These are phyloP conservation scores for Digitonthophagus gazella DNA, from an alignment of 2,888 invertebrate species.

Conservation along the genomic window DNA sequence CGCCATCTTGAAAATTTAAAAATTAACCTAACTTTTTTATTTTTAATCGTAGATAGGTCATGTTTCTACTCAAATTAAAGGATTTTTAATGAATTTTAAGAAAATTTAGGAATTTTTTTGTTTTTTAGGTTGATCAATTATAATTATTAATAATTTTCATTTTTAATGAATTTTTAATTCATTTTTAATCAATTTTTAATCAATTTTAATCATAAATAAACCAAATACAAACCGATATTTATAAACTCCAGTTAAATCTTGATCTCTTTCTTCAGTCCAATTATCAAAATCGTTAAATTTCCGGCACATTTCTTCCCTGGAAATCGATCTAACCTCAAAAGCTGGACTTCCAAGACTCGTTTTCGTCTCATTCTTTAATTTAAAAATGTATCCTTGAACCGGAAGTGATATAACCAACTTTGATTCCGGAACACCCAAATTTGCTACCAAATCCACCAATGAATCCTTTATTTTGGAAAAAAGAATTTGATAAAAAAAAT, in stretches of 20 bases:
- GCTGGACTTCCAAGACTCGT: conserved; percentile 71
- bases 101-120: no score
- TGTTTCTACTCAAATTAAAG: no score
- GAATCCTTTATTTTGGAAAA: conserved; percentile 62
- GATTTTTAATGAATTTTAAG: no score
- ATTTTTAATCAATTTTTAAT: no score
- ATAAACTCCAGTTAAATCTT: conserved; percentile 75
- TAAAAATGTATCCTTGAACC: conserved; percentile 67
- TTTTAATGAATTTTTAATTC: no score
- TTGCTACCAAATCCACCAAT: conserved; percentile 68
- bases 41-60: no score
- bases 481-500: background rate
- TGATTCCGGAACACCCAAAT: conserved; percentile 67
- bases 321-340: conserved; percentile 57
- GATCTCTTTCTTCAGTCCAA: conserved; percentile 75
- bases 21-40: no score
- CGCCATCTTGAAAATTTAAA: no score
- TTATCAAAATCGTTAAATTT: conserved; percentile 56
- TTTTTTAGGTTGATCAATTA: no score
- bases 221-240: conserved; percentile 59
- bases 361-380: conserved; percentile 60
- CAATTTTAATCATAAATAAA: background rate
- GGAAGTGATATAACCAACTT: conserved; percentile 72
- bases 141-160: no score
- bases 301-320: conserved; percentile 62